phyloP scores from a whole-genome alignment of 2,797 vertebrate genomes.

The Phalloptychus januarius region DNA sequence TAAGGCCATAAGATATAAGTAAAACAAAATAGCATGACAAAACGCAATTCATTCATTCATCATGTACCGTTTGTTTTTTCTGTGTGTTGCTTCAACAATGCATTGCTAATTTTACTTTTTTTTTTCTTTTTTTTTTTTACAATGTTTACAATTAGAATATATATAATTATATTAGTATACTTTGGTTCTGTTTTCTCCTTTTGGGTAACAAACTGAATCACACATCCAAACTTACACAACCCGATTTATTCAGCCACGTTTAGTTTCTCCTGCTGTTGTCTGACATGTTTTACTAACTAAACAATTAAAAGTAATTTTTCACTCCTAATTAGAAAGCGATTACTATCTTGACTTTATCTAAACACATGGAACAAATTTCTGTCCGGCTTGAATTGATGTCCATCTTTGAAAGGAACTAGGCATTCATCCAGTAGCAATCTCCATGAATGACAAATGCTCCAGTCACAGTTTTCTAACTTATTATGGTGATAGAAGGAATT shows the following conservation, averaged over 20 bases:
- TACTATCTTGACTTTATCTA: background rate
- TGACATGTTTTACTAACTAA: background rate
- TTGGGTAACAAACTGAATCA: background rate
- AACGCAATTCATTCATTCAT: slow-evolving; percentile 62
- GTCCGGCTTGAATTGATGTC: background rate
- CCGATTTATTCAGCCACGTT: background rate
- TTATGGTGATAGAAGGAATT: background rate
- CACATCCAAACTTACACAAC: background rate
- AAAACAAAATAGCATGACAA: slow-evolving; percentile 12
- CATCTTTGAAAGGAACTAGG: background rate
- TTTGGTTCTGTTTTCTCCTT: background rate
- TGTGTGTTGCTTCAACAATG: slow-evolving; percentile 36
- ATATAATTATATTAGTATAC: background rate
- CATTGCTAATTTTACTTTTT: slow-evolving; percentile 35
- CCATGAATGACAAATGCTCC: background rate
- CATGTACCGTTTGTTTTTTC: slow-evolving; percentile 63
- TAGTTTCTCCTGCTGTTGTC: background rate
- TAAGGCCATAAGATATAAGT: slow-evolving; percentile 49
- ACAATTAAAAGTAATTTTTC: background rate
- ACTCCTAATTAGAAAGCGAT: background rate
- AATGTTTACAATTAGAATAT: background rate
- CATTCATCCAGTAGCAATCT: background rate
- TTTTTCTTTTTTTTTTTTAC: background rate
- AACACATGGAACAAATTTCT: slow-evolving; percentile 1
- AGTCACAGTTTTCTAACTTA: background rate